Evolutionary conservation across 2,113 vertebrate species (phyloP).

Genomic region (Ramphastos sulfuratus): DNA sequence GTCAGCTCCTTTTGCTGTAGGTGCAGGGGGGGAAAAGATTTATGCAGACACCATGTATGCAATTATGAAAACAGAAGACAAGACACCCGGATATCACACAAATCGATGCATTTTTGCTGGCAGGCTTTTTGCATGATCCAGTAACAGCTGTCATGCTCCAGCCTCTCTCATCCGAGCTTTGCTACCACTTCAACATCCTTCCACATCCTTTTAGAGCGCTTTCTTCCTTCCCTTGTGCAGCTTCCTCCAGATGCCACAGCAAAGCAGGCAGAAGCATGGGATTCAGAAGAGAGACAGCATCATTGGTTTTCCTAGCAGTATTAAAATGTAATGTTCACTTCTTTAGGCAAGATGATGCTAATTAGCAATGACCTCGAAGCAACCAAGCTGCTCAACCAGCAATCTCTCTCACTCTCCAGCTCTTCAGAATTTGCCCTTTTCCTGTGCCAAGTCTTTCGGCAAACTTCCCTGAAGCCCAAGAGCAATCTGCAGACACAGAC

Average conservation of each 20-base stretch:
- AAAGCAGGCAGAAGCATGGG: not conserved
- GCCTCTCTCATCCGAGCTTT: conserved; percentile 46
- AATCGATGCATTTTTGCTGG: conserved; percentile 72
- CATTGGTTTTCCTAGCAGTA: not conserved
- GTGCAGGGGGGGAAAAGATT: conserved; percentile 35
- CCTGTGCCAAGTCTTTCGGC: not conserved
- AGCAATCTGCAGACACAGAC: not conserved
- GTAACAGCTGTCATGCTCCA: conserved; percentile 69
- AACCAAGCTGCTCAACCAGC: conserved; percentile 46
- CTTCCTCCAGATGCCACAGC: conserved; percentile 28
- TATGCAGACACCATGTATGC: conserved; percentile 70
- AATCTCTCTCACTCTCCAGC: conserved; percentile 13
- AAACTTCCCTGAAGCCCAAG: not conserved
- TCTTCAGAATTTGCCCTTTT: conserved; percentile 65
- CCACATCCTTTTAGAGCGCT: not conserved
- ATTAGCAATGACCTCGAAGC: conserved; percentile 62
- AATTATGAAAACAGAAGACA: conserved; percentile 69
- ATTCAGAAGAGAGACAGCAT: not conserved
- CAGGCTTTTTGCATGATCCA: conserved; percentile 61
- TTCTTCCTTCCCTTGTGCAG: not conserved
- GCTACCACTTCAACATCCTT: conserved; percentile 15
- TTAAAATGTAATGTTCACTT: conserved; percentile 35
- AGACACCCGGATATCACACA: conserved; percentile 65
- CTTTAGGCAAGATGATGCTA: conserved; percentile 35
- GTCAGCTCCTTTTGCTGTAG: conserved; percentile 42